Conservation (phyloP, 2,113 vertebrate genomes). For the Lucifuga dentata region DNA sequence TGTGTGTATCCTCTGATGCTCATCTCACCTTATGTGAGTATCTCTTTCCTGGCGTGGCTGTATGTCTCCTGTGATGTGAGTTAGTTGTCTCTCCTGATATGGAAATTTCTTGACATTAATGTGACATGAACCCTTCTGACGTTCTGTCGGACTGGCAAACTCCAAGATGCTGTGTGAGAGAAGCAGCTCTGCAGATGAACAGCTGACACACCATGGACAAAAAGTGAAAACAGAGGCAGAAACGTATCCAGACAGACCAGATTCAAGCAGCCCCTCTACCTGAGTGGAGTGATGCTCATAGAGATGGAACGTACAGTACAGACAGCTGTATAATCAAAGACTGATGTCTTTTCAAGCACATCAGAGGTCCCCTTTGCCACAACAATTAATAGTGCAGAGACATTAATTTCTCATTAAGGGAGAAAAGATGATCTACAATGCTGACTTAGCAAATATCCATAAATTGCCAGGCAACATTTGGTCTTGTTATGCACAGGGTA, state of each 20-base stretch:
- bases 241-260: constrained; percentile 53
- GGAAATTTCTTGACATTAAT: constrained; percentile 42
- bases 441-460: constrained; percentile 30
- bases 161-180: constrained; percentile 52
- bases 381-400: constrained; percentile 28
- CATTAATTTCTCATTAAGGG: constrained; percentile 10
- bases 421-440: constrained; percentile 20
- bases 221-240: constrained; percentile 54
- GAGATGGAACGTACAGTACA: constrained; percentile 11
- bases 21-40: too few relatives aligned
- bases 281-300: constrained; percentile 28
- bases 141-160: constrained; percentile 33
- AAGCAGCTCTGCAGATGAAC: constrained; percentile 43
- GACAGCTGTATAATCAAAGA: constrained; percentile 45
- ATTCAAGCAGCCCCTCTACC: constrained; percentile 42
- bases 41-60: too few relatives aligned
- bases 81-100: too few relatives aligned
- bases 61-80: too few relatives aligned
- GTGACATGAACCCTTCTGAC: constrained; percentile 40
- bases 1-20: too few relatives aligned
- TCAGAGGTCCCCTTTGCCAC: constrained; percentile 12
- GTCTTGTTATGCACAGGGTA: constrained; percentile 42
- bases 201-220: constrained; percentile 62
- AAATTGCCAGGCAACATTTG: constrained; percentile 47
- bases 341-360: constrained; percentile 23